These are phyloP conservation scores for Helicoverpa armigera DNA, from an alignment of 1,140 invertebrate species.

Conservation along the genomic window DNA sequence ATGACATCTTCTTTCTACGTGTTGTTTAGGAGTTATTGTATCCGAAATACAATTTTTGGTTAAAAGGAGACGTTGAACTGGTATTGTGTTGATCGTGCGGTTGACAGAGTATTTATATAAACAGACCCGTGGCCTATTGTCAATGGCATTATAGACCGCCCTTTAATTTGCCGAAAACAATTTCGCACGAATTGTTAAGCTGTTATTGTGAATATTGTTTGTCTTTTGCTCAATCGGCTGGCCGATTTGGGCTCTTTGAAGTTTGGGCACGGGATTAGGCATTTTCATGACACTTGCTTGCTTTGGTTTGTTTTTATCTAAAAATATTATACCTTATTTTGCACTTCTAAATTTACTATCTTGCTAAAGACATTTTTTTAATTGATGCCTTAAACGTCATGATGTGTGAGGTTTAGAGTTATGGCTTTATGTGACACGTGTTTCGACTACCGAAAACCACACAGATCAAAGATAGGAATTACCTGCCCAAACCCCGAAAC, in stretches of 20 bases:
- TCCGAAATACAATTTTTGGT: constrained; percentile 72
- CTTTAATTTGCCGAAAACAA: constrained; percentile 81
- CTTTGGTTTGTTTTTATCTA: neutral
- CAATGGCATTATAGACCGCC: constrained; percentile 69
- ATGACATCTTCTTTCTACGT: constrained; percentile 44
- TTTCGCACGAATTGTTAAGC: constrained; percentile 74
- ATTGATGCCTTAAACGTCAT: too few relatives aligned
- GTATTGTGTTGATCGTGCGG: constrained; percentile 72
- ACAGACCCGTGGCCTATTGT: constrained; percentile 73
- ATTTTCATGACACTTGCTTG: neutral
- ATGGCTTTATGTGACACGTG: neutral
- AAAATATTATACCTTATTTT: too few relatives aligned
- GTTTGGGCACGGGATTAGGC: constrained; percentile 2
- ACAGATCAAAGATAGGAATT: neutral
- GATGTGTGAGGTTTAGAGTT: neutral
- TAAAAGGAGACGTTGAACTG: constrained; percentile 62
- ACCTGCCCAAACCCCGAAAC: too few relatives aligned
- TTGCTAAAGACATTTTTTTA: too few relatives aligned
- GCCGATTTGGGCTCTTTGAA: constrained; percentile 55
- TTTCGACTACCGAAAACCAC: neutral
- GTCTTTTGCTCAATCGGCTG: constrained; percentile 68
- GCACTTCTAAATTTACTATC: too few relatives aligned
- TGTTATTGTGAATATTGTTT: constrained; percentile 70
- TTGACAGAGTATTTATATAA: constrained; percentile 78
- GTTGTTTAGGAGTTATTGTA: constrained; percentile 47